Conservation (phyloP, 2,888 invertebrate genomes). For the Tholera decimalis region DNA sequence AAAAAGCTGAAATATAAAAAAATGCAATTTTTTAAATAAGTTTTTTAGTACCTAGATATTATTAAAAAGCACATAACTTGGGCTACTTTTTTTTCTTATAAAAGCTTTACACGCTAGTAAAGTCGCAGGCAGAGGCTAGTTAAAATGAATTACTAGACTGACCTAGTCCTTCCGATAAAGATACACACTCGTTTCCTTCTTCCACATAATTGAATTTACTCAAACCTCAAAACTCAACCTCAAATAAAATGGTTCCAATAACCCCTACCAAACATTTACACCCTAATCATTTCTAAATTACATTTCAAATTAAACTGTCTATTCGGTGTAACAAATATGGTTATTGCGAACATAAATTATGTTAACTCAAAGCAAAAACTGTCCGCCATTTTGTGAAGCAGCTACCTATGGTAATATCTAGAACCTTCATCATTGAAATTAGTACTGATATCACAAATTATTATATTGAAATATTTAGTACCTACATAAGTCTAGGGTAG, state of each 20-base stretch:
- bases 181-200: background rate
- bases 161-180: background rate
- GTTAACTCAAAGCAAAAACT: constrained; percentile 62
- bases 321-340: constrained; percentile 63
- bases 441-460: constrained; percentile 16
- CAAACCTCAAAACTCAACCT: background rate
- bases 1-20: too few relatives aligned
- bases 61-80: too few relatives aligned
- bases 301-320: constrained; percentile 59
- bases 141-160: too few relatives aligned
- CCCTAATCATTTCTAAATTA: constrained; percentile 47
- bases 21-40: too few relatives aligned
- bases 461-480: background rate
- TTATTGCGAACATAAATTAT: constrained; percentile 70
- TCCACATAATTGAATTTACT: constrained; percentile 7
- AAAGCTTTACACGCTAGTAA: too few relatives aligned
- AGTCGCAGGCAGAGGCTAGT: too few relatives aligned
- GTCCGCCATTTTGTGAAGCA: constrained; percentile 38
- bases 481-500: too few relatives aligned
- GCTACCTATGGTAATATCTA: constrained; percentile 29
- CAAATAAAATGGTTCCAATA: constrained; percentile 15
- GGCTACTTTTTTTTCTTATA: too few relatives aligned
- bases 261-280: constrained; percentile 7
- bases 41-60: too few relatives aligned
- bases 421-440: constrained; percentile 45